Evolutionary conservation across 2,888 invertebrate genomes (phyloP).

Genomic region (Seira musarum): DNA sequence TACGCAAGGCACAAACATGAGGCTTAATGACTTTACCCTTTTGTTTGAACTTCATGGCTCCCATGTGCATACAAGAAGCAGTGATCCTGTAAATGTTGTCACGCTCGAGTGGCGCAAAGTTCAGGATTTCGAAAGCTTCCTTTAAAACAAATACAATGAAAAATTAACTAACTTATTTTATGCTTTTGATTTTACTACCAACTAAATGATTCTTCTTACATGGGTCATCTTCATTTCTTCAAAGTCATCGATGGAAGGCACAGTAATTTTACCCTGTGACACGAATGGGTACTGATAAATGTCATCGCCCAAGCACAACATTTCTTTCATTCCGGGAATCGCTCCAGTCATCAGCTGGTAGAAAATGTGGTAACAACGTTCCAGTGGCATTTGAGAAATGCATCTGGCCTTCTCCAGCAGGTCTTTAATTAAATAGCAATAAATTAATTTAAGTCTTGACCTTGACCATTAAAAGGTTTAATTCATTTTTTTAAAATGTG

Average conservation of each 20-base stretch:
- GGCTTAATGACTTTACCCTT: too few species aligned
- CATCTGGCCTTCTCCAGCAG: slow-evolving; percentile 99
- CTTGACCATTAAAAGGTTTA: not conserved
- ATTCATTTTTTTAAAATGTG: not conserved
- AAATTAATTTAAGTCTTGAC: not conserved
- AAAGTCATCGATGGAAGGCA: slow-evolving; percentile 95
- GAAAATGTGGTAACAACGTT: slow-evolving; percentile 82
- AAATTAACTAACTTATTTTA: too few species aligned
- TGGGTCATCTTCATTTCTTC: slow-evolving; percentile 92
- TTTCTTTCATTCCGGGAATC: slow-evolving; percentile 59
- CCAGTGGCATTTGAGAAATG: slow-evolving; percentile 97
- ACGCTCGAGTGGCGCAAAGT: slow-evolving; percentile 75
- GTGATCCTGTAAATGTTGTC: slow-evolving; percentile 71
- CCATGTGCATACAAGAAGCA: slow-evolving; percentile 66
- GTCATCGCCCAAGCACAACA: slow-evolving; percentile 76
- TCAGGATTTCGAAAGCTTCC: slow-evolving; percentile 77
- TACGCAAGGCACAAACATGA: too few species aligned
- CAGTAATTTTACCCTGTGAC: slow-evolving; percentile 96
- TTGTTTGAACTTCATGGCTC: slow-evolving; percentile 79
- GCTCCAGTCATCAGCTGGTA: slow-evolving; percentile 73
- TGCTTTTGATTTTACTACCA: too few species aligned
- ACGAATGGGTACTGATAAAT: slow-evolving; percentile 95
- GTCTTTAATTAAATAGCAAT: slow-evolving; percentile 77
- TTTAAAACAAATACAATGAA: slow-evolving; percentile 72
- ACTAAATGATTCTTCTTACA: slow-evolving; percentile 79